Base-by-base conservation (phyloP, 2,797 vertebrate genomes). In the Bradypodion pumilum region DNA sequence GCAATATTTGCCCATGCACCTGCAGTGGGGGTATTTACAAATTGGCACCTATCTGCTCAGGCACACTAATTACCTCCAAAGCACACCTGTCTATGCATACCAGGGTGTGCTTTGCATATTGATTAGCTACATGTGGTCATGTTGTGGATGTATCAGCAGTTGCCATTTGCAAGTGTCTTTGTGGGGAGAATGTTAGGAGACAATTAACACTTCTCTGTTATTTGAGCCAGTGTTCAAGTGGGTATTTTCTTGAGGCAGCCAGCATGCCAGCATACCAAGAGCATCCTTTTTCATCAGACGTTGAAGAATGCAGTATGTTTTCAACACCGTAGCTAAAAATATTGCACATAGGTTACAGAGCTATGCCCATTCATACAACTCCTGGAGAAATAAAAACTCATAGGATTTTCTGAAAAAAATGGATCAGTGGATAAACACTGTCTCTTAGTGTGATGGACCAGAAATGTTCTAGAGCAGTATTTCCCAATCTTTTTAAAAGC, bases 1-100 rank as follows among this genome's bases (percentile, higher is more conserved):
- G 65, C 81, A 79, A 10, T 87, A 70, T 76, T 84, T 75, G 81
- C 81, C 56, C 78, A 77, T 63, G 78, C 84, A 85, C 84, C 86
- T 84, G 82, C 81, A 87, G 56, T 32, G 35, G 73, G 49, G 65
- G 77, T 65, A 72, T 42, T 65, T 80, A 35, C 65, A 84, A 84
- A 84, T 84, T 80, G 81, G 81, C 44, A 83, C 86, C 56, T 80
- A 56, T 80, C 52, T 76, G 65, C 72, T 84, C 81, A 80, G 32
- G 62, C 63, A 80, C 56, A 5, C 78, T 87, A 80, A 87, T 84
- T 87, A 78, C 78, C 40, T 77, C 44, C 16, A 83, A 72, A 76
- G n/a, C 70, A 63, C 82, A 84, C 81, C 81, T 87, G 77, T 52
- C 73, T 84, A 35, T 35, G 72, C 76, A 83, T 80, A 70, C 56